These are phyloP conservation scores for Zaprionus obscuricornis DNA, from an alignment of 2,888 invertebrate genomes.

Conservation along the genomic window DNA sequence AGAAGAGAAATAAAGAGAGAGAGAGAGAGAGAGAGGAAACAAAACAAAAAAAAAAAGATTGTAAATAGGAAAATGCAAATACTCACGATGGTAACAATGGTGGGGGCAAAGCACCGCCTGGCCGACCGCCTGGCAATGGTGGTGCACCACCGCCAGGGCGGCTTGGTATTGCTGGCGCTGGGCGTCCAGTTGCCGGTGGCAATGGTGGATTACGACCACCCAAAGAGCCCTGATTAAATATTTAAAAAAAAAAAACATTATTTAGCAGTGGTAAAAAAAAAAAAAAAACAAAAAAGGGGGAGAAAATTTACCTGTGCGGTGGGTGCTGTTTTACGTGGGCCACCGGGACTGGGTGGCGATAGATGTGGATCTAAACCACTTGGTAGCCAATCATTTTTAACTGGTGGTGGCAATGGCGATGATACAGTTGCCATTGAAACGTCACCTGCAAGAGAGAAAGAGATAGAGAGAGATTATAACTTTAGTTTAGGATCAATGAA, in stretches of 20 bases:
- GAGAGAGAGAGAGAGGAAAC: constrained; percentile 12
- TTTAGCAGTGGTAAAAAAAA: neutral
- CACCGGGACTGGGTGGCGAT: constrained; percentile 94
- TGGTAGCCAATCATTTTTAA: constrained; percentile 97
- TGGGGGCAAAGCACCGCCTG: constrained; percentile 90
- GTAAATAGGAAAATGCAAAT: too few relatives aligned
- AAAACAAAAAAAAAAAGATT: neutral
- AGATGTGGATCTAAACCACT: constrained; percentile 88
- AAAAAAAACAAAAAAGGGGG: neutral
- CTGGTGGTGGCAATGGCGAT: constrained; percentile 98
- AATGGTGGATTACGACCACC: constrained; percentile 89
- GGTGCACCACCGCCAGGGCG: constrained; percentile 91
- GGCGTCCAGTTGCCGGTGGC: constrained; percentile 89
- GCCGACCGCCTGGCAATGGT: constrained; percentile 86
- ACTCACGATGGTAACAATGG: constrained; percentile 98
- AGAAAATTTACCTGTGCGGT: constrained; percentile 83
- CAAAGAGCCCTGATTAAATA: constrained; percentile 65
- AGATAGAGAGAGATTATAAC: too few relatives aligned
- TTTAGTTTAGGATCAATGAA: neutral
- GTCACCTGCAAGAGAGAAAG: constrained; percentile 86
- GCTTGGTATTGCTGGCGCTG: constrained; percentile 94
- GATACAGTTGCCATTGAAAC: constrained; percentile 98
- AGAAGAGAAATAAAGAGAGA: constrained; percentile 5
- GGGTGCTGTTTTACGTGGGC: constrained; percentile 89
- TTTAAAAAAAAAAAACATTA: neutral